Conservation (phyloP, 2,113 vertebrate genomes). For the Lates calcarifer region DNA sequence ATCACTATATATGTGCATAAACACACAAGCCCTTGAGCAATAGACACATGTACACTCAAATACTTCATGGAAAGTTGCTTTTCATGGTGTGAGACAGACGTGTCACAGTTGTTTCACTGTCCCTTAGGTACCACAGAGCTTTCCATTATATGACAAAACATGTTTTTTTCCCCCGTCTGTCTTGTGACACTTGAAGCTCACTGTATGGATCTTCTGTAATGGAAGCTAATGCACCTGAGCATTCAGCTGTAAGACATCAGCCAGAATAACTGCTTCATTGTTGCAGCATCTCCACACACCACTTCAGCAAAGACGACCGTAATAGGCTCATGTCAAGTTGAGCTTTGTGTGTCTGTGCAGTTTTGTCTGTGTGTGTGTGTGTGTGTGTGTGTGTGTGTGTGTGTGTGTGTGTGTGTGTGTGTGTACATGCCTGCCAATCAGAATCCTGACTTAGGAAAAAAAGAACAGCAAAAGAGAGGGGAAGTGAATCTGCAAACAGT, state of each 20-base stretch:
- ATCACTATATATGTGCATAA: neutral
- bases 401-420: slow-evolving; percentile 7
- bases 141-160: neutral
- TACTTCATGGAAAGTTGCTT: neutral
- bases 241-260: slow-evolving; percentile 40
- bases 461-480: slow-evolving; percentile 22
- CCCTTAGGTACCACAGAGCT: neutral
- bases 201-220: slow-evolving; percentile 5
- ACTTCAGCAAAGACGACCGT: slow-evolving; percentile 30
- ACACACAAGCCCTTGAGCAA: slow-evolving; percentile 4
- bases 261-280: slow-evolving; percentile 47
- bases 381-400: neutral
- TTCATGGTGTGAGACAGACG: neutral
- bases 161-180: neutral
- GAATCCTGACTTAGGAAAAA: slow-evolving; percentile 12
- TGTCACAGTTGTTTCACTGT: slow-evolving; percentile 15
- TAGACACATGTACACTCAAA: slow-evolving; percentile 8
- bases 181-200: slow-evolving; percentile 9
- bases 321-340: slow-evolving; percentile 52
- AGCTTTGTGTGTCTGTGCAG: slow-evolving; percentile 39
- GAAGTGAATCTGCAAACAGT: slow-evolving; percentile 74
- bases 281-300: slow-evolving; percentile 30
- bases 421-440: slow-evolving; percentile 37
- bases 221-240: slow-evolving; percentile 45
- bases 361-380: slow-evolving; percentile 16